Base-by-base conservation (phyloP, 2,113 vertebrate genomes). In the Phalacrocorax pelagicus region DNA sequence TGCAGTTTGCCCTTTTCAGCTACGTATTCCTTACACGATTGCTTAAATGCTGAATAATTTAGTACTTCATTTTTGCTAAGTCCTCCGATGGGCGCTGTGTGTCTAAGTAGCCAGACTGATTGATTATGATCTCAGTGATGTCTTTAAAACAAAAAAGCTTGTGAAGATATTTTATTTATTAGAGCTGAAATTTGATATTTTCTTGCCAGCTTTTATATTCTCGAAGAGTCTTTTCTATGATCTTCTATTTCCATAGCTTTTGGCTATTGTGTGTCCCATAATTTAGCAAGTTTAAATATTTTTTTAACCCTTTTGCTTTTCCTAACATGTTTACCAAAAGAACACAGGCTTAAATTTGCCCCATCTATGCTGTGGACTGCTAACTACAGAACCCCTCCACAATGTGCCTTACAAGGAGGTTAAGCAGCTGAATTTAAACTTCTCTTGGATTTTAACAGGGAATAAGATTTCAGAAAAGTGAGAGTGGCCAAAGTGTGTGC, bases 11-110 rank as follows among this genome's bases (percentile, higher is more conserved):
- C 59, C 71, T 90, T 73, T 78, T 13, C 66, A 90, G 81, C 52
- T 86, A 15, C 10, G 2, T 74, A 66, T 74, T 92, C 82, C 42
- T 95, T 73, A 52, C 51, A 47, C 2, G 0, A 59, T 6, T 92
- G 51, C 55, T 93, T 77, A 90, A 88, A 70, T 66, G 34, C 42
- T 96, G 95, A 97, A 94, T 94, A 90, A 95, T 88, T 93, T 74
- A 93, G 58, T 86, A 47, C 75, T 81, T 88, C 36, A 74, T 83
- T 96, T 96, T 86, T 94, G 55, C 85, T 78, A 92, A 88, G 47
- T 85, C 42, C 63, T 92, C 90, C 1, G 0, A 19, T 86, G 81
- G 86, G 19, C 1, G 0, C 57, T 82, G 9, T 57, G 12, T 87
- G n/a, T 90, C 62, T 54, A 66, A 92, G 79, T 67, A 94, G 54